These are phyloP conservation scores for Amblyjoppa proteus DNA, from an alignment of 2,888 invertebrate genomes.

Conservation along the genomic window DNA sequence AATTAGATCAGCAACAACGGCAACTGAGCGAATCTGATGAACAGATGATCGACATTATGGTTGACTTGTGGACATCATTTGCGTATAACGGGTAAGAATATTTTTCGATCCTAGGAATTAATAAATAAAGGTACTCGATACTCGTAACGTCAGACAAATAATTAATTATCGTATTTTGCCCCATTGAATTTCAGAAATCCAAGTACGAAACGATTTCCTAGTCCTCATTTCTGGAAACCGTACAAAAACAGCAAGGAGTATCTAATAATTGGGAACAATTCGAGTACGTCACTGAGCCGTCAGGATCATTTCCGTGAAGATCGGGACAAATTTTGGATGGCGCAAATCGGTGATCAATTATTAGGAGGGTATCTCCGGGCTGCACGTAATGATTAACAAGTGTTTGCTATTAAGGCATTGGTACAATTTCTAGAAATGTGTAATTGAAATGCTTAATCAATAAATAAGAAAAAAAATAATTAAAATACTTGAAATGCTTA, in stretches of 20 bases:
- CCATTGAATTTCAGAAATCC: background rate
- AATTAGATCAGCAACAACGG: background rate
- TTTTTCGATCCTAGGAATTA: background rate
- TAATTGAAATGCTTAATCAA: too few species aligned
- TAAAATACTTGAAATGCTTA: too few species aligned
- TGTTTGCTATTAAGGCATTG: too few species aligned
- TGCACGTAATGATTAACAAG: too few species aligned
- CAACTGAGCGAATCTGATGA: constrained; percentile 72
- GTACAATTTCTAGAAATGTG: too few species aligned
- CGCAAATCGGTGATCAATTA: background rate
- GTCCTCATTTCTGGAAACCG: background rate
- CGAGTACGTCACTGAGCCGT: background rate
- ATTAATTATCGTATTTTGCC: background rate
- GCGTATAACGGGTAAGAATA: constrained; percentile 67
- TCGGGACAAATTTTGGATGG: background rate
- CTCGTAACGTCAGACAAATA: background rate
- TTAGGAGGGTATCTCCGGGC: background rate
- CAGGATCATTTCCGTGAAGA: background rate
- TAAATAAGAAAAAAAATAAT: too few species aligned
- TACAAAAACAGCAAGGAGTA: background rate
- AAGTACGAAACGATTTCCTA: background rate
- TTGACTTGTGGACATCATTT: constrained; percentile 84
- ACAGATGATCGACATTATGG: constrained; percentile 79
- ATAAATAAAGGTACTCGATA: background rate
- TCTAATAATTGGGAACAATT: background rate